Percentiles rank a stretch among this genome's conserved stretches.
Evolutionary conservation across 1,140 invertebrate genomes (phyloP).

Genomic region (Dreissena polymorpha): DNA sequence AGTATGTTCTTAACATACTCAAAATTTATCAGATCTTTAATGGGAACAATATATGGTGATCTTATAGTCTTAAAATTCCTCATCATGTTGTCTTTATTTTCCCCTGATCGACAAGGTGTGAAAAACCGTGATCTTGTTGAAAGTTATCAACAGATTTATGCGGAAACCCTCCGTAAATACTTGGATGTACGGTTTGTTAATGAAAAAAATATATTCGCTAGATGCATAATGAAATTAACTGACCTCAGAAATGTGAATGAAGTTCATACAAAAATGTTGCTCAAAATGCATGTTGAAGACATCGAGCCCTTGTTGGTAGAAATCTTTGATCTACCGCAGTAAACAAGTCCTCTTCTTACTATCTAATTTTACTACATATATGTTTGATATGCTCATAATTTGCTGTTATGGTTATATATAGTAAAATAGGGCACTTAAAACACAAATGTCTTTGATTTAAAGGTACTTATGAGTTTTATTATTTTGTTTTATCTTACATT

Average conservation of each 20-base stretch:
- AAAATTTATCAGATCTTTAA: conserved; percentile 72
- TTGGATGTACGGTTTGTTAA: conserved; percentile 63
- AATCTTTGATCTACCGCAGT: conserved; percentile 73
- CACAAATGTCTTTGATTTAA: too few species aligned
- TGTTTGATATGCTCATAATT: too few species aligned
- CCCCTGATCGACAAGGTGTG: conserved; percentile 69
- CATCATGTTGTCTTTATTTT: conserved; percentile 74
- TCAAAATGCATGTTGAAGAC: conserved; percentile 73
- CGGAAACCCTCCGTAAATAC: conserved; percentile 69
- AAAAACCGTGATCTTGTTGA: conserved; percentile 60
- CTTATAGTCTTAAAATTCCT: conserved; percentile 70
- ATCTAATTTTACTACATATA: too few species aligned
- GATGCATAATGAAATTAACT: conserved; percentile 74
- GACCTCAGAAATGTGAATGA: conserved; percentile 77
- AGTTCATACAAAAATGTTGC: conserved; percentile 76
- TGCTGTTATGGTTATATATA: too few species aligned
- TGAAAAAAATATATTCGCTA: conserved; percentile 72
- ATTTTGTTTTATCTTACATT: too few species aligned
- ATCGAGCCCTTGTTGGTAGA: conserved; percentile 76
- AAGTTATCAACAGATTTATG: conserved; percentile 73
- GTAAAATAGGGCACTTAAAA: too few species aligned
- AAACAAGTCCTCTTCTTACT: background rate
- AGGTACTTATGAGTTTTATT: too few species aligned
- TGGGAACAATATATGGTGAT: conserved; percentile 71
- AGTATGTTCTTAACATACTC: conserved; percentile 71